Evolutionary conservation across 2,888 invertebrate species (phyloP), one percentile per base, ranked within the genome.

Genomic region (Dendrolimus houi): DNA sequence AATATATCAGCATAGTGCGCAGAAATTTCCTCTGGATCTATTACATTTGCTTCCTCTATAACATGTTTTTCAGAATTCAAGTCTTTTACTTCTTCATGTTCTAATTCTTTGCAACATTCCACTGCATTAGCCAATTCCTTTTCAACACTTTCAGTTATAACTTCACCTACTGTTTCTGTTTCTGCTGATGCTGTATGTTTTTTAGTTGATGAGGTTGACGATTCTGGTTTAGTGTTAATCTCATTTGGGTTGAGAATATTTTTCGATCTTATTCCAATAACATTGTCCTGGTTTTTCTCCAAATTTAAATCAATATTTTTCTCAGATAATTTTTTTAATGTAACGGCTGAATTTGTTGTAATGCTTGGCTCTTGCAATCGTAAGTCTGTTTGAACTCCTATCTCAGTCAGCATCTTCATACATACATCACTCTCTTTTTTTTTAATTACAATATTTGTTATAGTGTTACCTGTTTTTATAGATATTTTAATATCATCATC

Each of bases 101-200:
- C 41, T 7, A 53, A 29, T 54, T 59, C 64, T 41, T 74, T 69
- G 52, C 67, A 71, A 71, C 71, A 75, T 62, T 81, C 81, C 79
- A 83, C 83, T 10, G 79, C 67, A 57, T 76, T 77, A 42, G 80
- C 81, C 54, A 87, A 63, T 65, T 86, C 85, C 71, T 79, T 85
- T 70, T 86, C 87, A 54, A 84, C 77, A 80, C 85, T 88, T 61
- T 82, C 83, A 60, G 87, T 85, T 10, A 86, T 88, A 70, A 85
- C 83, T 70, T 77, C 79, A 17, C 80, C 77, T 56, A 67, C 82
- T 53, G 80, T 79, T 57, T 70, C 76, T 59, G 88, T 89, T 40
- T 85, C 87, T 59, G 86, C 87, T 58, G 88, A 87, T 14, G 82
- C 83, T 55, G 88, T 89, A 62, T 85, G 79, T 69, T 84, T 87